A percentile compares a stretch with the other conserved stretches of the same genome.
phyloP scores from a whole-genome alignment of 2,888 invertebrate genomes.

The Hoplodrina ambigua region DNA sequence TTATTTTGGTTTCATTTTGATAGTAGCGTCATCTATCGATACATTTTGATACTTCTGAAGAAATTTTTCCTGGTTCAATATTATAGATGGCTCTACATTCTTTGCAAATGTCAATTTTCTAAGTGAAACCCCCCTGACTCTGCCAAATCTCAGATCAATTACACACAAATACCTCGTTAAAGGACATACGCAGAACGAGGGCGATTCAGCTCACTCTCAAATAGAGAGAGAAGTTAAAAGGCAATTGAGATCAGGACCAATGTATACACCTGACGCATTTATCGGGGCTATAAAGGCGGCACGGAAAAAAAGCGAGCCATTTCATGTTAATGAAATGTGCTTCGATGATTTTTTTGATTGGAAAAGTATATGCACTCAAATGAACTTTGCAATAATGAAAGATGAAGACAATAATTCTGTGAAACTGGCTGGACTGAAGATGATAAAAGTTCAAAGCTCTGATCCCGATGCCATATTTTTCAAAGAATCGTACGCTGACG shows the following conservation, averaged over 20 bases:
- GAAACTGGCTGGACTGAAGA: slow-evolving; percentile 33
- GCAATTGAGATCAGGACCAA: slow-evolving; percentile 42
- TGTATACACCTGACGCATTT: slow-evolving; percentile 41
- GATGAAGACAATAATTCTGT: slow-evolving; percentile 46
- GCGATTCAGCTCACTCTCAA: too few species aligned
- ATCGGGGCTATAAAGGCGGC: slow-evolving; percentile 45
- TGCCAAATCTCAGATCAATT: too few species aligned
- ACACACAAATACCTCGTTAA: too few species aligned
- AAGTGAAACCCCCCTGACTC: too few species aligned
- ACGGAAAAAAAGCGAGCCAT: slow-evolving; percentile 38
- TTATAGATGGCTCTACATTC: too few species aligned
- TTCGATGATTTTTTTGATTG: slow-evolving; percentile 48
- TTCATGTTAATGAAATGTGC: slow-evolving; percentile 49
- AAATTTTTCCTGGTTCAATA: too few species aligned
- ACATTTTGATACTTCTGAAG: too few species aligned
- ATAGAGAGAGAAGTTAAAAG: slow-evolving; percentile 44
- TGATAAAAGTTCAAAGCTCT: slow-evolving; percentile 7
- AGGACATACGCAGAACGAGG: too few species aligned
- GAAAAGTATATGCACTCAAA: slow-evolving; percentile 46
- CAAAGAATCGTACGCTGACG: slow-evolving; percentile 18
- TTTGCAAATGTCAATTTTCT: too few species aligned
- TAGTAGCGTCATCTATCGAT: too few species aligned
- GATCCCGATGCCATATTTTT: slow-evolving; percentile 24
- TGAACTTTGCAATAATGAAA: slow-evolving; percentile 42
- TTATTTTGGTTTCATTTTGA: too few species aligned